Evolutionary conservation across 1,140 invertebrate genomes (phyloP).

Genomic region (Cydia amplana): DNA sequence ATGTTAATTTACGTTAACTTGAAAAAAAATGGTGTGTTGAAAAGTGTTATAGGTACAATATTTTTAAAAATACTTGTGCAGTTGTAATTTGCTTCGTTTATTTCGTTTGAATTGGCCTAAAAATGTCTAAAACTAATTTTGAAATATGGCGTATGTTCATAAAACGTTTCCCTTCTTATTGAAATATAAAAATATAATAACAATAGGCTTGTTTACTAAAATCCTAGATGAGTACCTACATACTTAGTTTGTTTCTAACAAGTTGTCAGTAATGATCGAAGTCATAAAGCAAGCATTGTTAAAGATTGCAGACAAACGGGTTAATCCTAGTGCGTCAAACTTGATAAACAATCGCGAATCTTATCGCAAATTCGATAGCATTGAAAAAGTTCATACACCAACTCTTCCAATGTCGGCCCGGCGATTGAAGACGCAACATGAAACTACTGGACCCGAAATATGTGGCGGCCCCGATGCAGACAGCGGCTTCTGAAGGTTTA

Average conservation of each 20-base stretch:
- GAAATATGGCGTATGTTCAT: too few relatives aligned
- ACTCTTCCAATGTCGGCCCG: not conserved
- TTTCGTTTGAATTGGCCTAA: too few relatives aligned
- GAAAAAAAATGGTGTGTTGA: too few relatives aligned
- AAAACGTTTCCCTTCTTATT: too few relatives aligned
- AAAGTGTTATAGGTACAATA: too few relatives aligned
- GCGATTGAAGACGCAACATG: not conserved
- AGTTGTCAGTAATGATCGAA: not conserved
- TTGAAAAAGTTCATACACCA: constrained; percentile 24
- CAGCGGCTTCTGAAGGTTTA: constrained; percentile 17
- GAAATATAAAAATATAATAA: too few relatives aligned
- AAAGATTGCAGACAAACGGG: not conserved
- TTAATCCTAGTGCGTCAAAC: constrained; percentile 15
- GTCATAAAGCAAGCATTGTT: not conserved
- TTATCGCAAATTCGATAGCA: constrained; percentile 29
- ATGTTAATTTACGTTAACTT: too few relatives aligned
- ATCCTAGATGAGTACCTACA: too few relatives aligned
- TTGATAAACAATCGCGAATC: constrained; percentile 22
- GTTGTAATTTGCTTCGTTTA: too few relatives aligned
- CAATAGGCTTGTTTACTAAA: too few relatives aligned
- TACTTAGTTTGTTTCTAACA: not conserved
- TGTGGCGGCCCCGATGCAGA: not conserved
- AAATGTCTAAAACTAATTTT: too few relatives aligned
- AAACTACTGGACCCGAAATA: constrained; percentile 8
- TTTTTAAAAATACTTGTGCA: too few relatives aligned